phyloP scores from a whole-genome alignment of 2,888 invertebrate species.

The Eilema depressum region DNA sequence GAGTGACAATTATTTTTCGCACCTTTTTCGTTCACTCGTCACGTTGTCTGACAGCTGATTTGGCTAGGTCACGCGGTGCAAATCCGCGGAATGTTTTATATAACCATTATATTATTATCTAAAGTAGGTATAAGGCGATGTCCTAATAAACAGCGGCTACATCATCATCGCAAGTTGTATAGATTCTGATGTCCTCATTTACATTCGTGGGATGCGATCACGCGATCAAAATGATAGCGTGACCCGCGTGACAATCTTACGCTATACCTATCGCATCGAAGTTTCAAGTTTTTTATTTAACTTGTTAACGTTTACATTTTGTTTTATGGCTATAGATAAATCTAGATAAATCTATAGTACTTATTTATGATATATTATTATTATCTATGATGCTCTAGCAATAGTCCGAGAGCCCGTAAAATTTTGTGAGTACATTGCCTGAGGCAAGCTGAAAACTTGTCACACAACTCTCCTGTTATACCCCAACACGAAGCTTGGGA shows the following conservation, averaged over 20 bases:
- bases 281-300: neutral
- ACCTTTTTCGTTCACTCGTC: neutral
- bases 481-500: too few relatives aligned
- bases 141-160: neutral
- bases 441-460: too few relatives aligned
- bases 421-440: too few relatives aligned
- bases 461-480: too few relatives aligned
- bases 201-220: neutral
- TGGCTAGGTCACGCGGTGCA: conserved; percentile 8
- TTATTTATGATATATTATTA: too few relatives aligned
- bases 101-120: conserved; percentile 3
- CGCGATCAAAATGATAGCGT: neutral
- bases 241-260: neutral
- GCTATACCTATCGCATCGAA: neutral
- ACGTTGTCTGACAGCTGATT: conserved; percentile 1
- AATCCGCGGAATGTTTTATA: conserved; percentile 1
- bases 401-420: too few relatives aligned
- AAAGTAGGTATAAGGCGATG: conserved; percentile 1
- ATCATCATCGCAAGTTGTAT: neutral
- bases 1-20: neutral
- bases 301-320: too few relatives aligned
- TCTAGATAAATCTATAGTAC: too few relatives aligned
- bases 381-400: too few relatives aligned
- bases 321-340: too few relatives aligned
- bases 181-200: neutral